Evolutionary conservation across 2,888 invertebrate genomes (phyloP), one percentile per base, ranked within the genome.

Genomic region (Coleophora deauratella): DNA sequence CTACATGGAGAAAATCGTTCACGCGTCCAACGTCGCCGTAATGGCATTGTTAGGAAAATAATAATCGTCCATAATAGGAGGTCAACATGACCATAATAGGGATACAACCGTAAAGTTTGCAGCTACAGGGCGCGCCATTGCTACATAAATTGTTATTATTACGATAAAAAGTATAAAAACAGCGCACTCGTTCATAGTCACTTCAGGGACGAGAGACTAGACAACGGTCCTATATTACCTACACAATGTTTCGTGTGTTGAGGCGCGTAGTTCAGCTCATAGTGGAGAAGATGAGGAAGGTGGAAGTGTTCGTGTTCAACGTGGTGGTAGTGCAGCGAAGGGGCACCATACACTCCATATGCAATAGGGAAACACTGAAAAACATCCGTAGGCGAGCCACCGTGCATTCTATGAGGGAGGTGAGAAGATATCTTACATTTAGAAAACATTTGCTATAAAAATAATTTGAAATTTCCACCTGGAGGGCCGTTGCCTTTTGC

Each of bases 401-500:
- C 7, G 63, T 82, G 42, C 78, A 81, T 49, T 77, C 78, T 10
- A 59, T 81, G 43, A 64, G 66, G 27, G 78, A 78, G 81, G 84
- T 84, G 65, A 77, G 78, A 35, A 21, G 38, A n/a, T n/a, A n/a
- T n/a, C n/a, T n/a, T n/a, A n/a, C n/a, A n/a, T n/a, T n/a, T n/a
- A n/a, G n/a, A 21, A 6, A 21, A 21, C 3, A 6, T 21, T 21
- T 6, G 21, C 21, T 4, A 6, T 21, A 21, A 4, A 4, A 4
- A 4, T 21, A 6, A 21, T 4, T 3, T 21, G 21, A 21, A 21
- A 21, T 6, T 21, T 21, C 21, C n/a, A n/a, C n/a, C n/a, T n/a
- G n/a, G n/a, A n/a, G n/a, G n/a, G n/a, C n/a, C n/a, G n/a, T n/a
- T n/a, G n/a, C n/a, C n/a, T n/a, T n/a, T n/a, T n/a, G n/a, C n/a